These are phyloP conservation scores for Sarcophaga carnaria DNA, from an alignment of 2,888 invertebrate genomes.

Conservation along the genomic window DNA sequence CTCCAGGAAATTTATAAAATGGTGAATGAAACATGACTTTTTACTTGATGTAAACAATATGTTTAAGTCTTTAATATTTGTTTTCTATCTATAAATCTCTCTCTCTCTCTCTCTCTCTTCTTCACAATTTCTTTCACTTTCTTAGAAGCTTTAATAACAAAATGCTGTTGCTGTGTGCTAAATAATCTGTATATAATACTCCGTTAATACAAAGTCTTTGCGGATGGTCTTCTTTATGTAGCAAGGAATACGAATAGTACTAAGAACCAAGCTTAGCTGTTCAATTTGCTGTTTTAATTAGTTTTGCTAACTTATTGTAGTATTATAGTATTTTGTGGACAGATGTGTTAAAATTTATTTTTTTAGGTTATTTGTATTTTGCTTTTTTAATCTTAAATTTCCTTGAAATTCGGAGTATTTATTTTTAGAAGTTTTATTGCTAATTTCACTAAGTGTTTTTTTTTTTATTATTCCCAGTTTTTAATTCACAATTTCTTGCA, in stretches of 20 bases:
- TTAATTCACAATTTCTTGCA: conserved; percentile 22
- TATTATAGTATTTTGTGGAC: conserved; percentile 60
- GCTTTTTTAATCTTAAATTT: conserved; percentile 29
- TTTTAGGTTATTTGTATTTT: conserved; percentile 24
- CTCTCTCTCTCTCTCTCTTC: too few relatives aligned
- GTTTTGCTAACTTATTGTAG: conserved; percentile 56
- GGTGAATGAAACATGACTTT: conserved; percentile 45
- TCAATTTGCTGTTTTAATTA: conserved; percentile 26
- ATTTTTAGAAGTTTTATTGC: conserved; percentile 64
- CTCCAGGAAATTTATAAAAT: conserved; percentile 58
- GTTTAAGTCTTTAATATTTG: conserved; percentile 1
- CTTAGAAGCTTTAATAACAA: background rate
- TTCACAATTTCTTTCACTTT: too few relatives aligned
- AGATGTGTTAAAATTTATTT: conserved; percentile 60
- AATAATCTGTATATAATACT: conserved; percentile 56
- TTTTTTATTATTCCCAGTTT: conserved; percentile 45
- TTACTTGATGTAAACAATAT: conserved; percentile 56
- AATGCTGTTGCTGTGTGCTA: conserved; percentile 67
- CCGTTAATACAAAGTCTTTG: conserved; percentile 35
- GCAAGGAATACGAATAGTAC: conserved; percentile 46
- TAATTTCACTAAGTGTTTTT: conserved; percentile 67
- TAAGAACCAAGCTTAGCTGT: conserved; percentile 54
- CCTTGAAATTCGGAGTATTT: conserved; percentile 69
- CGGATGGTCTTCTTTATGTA: conserved; percentile 24
- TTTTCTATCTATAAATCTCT: too few relatives aligned